These are phyloP conservation scores for Helogale parvula DNA, from an alignment of 2,113 vertebrate species.

Conservation along the genomic window DNA sequence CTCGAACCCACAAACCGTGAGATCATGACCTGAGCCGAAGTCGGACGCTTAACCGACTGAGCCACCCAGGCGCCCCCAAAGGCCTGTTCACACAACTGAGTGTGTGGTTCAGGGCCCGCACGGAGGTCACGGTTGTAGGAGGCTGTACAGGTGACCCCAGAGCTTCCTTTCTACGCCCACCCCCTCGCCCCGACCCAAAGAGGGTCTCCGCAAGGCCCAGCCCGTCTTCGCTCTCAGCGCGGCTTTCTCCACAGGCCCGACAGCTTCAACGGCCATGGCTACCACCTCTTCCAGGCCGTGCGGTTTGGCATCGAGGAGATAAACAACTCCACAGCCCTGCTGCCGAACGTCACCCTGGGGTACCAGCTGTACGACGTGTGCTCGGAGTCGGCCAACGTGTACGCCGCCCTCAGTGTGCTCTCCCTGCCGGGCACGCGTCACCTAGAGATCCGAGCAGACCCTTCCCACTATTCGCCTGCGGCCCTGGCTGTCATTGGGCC, in stretches of 20 bases:
- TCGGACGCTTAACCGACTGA: too few relatives aligned
- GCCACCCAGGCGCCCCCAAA: neutral
- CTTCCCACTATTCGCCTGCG: slow-evolving; percentile 67
- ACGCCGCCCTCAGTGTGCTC: slow-evolving; percentile 79
- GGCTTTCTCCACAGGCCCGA: fast-evolving
- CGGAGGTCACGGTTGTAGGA: neutral
- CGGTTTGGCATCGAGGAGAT: slow-evolving; percentile 90
- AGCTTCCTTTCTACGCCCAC: neutral
- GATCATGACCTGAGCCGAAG: too few relatives aligned
- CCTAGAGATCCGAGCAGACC: slow-evolving; percentile 44
- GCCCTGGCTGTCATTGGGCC: slow-evolving; percentile 86
- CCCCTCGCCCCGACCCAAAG: neutral
- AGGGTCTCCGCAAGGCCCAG: neutral
- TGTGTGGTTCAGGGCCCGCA: neutral
- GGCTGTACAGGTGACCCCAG: neutral
- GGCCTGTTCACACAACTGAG: neutral
- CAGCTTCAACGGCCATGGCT: slow-evolving; percentile 72
- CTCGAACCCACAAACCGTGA: too few relatives aligned
- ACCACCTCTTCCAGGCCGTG: slow-evolving; percentile 89
- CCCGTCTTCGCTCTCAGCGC: neutral
- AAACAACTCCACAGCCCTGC: slow-evolving; percentile 89
- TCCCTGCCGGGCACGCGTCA: fast-evolving
- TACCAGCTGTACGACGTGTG: slow-evolving; percentile 90
- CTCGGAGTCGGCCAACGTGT: slow-evolving; percentile 80
- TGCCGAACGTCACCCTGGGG: slow-evolving; percentile 91